Percentiles rank a stretch among this genome's conserved stretches.
phyloP scores from a whole-genome alignment of 2,888 invertebrate species.

The Mesorhabditis belari region DNA sequence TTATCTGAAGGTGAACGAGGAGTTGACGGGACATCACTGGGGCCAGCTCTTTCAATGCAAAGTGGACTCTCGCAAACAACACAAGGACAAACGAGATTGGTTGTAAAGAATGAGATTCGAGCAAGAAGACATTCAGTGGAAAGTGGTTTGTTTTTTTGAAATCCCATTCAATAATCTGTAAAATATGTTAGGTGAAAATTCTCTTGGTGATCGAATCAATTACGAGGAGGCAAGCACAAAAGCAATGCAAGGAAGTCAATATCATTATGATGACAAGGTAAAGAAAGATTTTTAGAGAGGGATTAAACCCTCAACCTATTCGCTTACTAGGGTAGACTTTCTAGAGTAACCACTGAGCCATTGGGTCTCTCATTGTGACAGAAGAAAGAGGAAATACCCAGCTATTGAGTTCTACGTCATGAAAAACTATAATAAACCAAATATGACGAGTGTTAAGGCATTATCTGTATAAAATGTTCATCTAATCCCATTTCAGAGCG shows the following conservation, averaged over 20 bases:
- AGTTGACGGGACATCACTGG: slow-evolving; percentile 57
- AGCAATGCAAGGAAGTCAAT: slow-evolving; percentile 70
- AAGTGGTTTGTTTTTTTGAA: slow-evolving; percentile 1
- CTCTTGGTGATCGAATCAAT: slow-evolving; percentile 33
- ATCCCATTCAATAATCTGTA: too few species aligned
- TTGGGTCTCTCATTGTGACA: neutral
- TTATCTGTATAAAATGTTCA: neutral
- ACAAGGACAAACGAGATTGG: slow-evolving; percentile 4
- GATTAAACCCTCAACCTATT: too few species aligned
- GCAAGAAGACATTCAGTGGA: slow-evolving; percentile 8
- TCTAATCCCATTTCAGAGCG: slow-evolving; percentile 34
- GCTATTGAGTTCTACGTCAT: too few species aligned
- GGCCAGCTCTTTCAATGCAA: slow-evolving; percentile 63
- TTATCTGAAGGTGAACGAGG: neutral
- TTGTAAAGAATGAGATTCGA: slow-evolving; percentile 5
- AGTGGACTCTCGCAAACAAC: slow-evolving; percentile 57
- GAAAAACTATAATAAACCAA: too few species aligned
- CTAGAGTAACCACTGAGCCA: too few species aligned
- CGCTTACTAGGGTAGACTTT: too few species aligned
- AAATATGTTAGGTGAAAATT: slow-evolving; percentile 4
- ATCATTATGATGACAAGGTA: slow-evolving; percentile 50
- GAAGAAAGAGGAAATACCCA: neutral
- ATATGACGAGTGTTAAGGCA: too few species aligned
- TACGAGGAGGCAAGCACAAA: slow-evolving; percentile 65
- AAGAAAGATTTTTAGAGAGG: too few species aligned